Evolutionary conservation across 2,113 vertebrate genomes (phyloP).

Genomic region (Malurus cyaneus): DNA sequence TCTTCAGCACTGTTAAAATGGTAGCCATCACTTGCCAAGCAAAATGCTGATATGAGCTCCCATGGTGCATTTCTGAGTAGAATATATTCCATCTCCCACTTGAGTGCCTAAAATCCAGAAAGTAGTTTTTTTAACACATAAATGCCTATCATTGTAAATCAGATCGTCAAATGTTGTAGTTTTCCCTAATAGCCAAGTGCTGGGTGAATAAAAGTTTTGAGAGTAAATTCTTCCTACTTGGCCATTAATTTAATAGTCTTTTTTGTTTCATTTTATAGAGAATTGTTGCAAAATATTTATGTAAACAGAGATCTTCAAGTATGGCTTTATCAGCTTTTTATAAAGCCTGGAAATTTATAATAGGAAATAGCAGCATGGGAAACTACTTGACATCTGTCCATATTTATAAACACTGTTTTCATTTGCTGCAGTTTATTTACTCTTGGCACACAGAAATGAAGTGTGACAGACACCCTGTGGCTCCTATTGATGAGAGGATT

Average conservation of each 20-base stretch:
- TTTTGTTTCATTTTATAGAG: background rate
- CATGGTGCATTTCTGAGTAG: background rate
- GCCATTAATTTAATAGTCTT: background rate
- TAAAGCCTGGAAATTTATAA: background rate
- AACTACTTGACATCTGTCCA: slow-evolving; percentile 19
- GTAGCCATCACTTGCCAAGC: background rate
- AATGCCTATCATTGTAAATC: background rate
- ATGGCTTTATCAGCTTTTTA: background rate
- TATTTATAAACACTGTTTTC: slow-evolving; percentile 24
- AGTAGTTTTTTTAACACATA: background rate
- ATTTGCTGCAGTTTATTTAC: slow-evolving; percentile 27
- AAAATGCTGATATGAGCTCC: background rate
- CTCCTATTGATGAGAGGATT: slow-evolving; percentile 36
- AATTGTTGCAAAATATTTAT: background rate
- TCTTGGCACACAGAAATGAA: slow-evolving; percentile 9
- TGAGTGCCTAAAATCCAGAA: background rate
- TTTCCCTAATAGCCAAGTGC: background rate
- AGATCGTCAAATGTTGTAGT: background rate
- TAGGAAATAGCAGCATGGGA: background rate
- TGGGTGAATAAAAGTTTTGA: background rate
- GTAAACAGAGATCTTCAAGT: background rate
- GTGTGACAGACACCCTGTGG: slow-evolving; percentile 18
- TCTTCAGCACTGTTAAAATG: background rate
- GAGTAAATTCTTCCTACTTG: background rate
- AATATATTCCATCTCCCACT: background rate